These are phyloP conservation scores for Polydrusus cervinus DNA, from an alignment of 2,888 invertebrate species.

Conservation along the genomic window DNA sequence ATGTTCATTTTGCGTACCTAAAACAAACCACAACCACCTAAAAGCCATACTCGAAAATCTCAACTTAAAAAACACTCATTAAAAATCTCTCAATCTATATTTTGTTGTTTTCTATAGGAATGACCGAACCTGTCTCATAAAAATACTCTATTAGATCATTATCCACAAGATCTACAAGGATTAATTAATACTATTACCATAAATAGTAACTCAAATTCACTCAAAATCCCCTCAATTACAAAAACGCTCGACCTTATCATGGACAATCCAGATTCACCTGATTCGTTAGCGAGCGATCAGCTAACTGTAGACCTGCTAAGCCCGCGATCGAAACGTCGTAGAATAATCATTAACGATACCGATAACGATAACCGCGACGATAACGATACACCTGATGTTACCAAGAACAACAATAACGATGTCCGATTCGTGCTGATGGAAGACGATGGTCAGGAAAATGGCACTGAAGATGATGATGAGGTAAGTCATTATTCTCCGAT, in stretches of 20 bases:
- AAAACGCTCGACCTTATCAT: slow-evolving; percentile 12
- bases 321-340: slow-evolving; percentile 67
- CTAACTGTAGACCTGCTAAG: slow-evolving; percentile 68
- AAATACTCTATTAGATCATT: no score
- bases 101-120: neutral
- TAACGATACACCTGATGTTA: slow-evolving; percentile 52
- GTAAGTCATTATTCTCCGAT: slow-evolving; percentile 60
- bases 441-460: slow-evolving; percentile 66
- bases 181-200: no score
- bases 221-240: slow-evolving; percentile 9
- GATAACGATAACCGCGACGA: slow-evolving; percentile 56
- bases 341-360: slow-evolving; percentile 60
- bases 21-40: no score
- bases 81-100: no score
- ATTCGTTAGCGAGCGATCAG: slow-evolving; percentile 70
- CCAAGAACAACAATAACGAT: slow-evolving; percentile 69
- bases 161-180: no score
- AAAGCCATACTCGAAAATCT: neutral
- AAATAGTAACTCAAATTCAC: neutral
- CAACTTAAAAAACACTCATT: neutral
- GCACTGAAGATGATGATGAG: slow-evolving; percentile 67
- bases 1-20: no score
- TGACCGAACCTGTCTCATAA: neutral
- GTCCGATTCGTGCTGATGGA: slow-evolving; percentile 72
- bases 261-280: slow-evolving; percentile 68